Base-by-base conservation (phyloP, 2,113 vertebrate genomes). In the Ageneiosus marmoratus region DNA sequence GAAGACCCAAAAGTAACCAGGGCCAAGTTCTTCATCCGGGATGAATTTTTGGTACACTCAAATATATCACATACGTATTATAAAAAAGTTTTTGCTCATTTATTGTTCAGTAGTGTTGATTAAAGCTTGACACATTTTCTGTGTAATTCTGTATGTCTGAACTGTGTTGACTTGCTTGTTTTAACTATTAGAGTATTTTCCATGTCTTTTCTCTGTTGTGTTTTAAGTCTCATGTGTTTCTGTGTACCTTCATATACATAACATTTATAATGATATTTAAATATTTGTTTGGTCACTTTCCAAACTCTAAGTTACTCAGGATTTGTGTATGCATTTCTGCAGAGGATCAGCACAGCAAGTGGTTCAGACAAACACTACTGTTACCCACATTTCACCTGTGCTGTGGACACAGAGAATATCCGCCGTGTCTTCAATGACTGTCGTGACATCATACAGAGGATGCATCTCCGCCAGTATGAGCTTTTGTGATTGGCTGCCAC, bases 391-490 rank as follows among this genome's bases (percentile, higher is more conserved):
- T 99, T 99, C 89, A 99, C 98, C 0, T 99, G 98, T 8, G 98
- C 98, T 0, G 91, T 99, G 85, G 98, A 99, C 95, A 99, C 98
- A 0, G 98, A 99, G 89, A 99, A 99, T 78, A 99, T 99, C 86
- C 96, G 88, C 0, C 90, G 92, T 0, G 93, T 99, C 86, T 97
- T 96, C 94, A 97, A 96, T 83, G 96, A 97, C 92, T 97, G 96
- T 78, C 94, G 96, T 1, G 96, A 97, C 91, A 97, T 96, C 93
- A 97, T 97, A 82, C 96, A 97, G 88, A 93, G 98, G 63, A 98
- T 99, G 97, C 98, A 99, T 83, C 96, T 99, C 86, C 95, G 97
- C 67, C 97, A 98, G 93, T 98, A 99, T 7, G 98, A 99, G 93
- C 97, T 99, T 87, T 95, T 99, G 92, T 99, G 96, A 98, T 93